phyloP scores from a whole-genome alignment of 2,888 invertebrate genomes.

The Schizotus pectinicornis region DNA sequence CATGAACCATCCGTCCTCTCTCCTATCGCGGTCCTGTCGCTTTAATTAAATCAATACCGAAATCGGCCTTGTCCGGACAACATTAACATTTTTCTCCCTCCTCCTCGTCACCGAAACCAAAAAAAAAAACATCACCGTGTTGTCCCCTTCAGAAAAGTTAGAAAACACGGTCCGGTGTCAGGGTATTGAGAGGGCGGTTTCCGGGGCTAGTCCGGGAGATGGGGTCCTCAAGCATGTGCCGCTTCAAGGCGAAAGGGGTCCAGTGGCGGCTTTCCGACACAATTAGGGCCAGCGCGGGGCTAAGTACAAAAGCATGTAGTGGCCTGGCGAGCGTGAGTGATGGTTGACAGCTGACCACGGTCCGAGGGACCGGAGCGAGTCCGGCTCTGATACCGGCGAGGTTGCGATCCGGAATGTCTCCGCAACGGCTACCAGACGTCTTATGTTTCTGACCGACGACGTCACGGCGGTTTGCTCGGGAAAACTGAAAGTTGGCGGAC shows the following conservation, averaged over 20 bases:
- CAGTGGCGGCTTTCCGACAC: conserved; percentile 55
- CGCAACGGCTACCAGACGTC: conserved; percentile 11
- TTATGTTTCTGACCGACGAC: conserved; percentile 3
- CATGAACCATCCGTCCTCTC: background rate
- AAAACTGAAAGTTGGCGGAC: too few relatives aligned
- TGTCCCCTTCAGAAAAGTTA: conserved; percentile 38
- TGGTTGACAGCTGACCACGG: conserved; percentile 59
- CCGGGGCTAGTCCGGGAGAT: conserved; percentile 26
- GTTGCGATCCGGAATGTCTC: conserved; percentile 15
- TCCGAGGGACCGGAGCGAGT: conserved; percentile 45
- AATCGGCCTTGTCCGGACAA: conserved; percentile 37
- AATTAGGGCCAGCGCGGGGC: conserved; percentile 58
- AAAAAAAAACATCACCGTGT: conserved; percentile 19
- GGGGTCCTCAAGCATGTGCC: conserved; percentile 37
- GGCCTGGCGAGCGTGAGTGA: conserved; percentile 58
- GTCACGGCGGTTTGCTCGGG: too few relatives aligned
- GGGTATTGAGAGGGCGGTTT: conserved; percentile 30
- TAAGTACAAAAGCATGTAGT: conserved; percentile 62
- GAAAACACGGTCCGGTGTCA: conserved; percentile 32
- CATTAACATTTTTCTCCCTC: conserved; percentile 42
- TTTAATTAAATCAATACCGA: conserved; percentile 45
- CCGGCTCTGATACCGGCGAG: conserved; percentile 20
- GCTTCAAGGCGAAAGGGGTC: conserved; percentile 37
- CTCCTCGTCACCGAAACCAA: conserved; percentile 33
- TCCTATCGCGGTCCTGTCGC: conserved; percentile 33